Evolutionary conservation across 2,797 vertebrate genomes (phyloP).

Genomic region (Menidia menidia): DNA sequence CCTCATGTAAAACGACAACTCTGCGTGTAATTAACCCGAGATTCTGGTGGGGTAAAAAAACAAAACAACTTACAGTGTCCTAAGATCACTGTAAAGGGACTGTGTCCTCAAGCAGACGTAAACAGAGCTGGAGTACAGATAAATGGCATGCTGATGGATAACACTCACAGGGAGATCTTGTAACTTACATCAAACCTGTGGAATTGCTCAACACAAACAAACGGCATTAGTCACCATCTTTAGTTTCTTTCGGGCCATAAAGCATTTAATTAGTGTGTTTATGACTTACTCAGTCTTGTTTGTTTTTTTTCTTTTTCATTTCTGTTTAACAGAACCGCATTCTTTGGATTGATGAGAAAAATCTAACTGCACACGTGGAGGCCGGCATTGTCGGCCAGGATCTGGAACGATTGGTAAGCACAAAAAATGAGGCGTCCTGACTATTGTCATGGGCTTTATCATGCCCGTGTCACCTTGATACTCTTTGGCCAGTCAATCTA

Average conservation of each 20-base stretch:
- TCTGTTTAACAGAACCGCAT: constrained; percentile 89
- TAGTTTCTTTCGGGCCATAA: neutral
- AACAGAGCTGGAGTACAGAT: constrained; percentile 30
- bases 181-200: constrained; percentile 18
- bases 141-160: constrained; percentile 26
- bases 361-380: constrained; percentile 93
- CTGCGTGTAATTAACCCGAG: constrained; percentile 44
- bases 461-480: constrained; percentile 56
- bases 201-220: constrained; percentile 14
- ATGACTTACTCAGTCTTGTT: constrained; percentile 14
- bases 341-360: constrained; percentile 98
- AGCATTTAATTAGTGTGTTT: constrained; percentile 28
- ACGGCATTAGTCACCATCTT: neutral
- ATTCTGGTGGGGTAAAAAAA: neutral
- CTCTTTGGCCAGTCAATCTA: constrained; percentile 52
- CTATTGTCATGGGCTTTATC: constrained; percentile 28
- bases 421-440: constrained; percentile 13
- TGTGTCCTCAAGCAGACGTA: constrained; percentile 2
- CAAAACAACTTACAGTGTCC: constrained; percentile 23
- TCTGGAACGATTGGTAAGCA: constrained; percentile 93
- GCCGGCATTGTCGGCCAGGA: constrained; percentile 97
- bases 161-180: neutral
- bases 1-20: constrained; percentile 55
- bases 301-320: neutral
- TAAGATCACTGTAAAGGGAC: constrained; percentile 31